Evolutionary conservation across 2,113 vertebrate genomes (phyloP).

Genomic region (Marmota monax): DNA sequence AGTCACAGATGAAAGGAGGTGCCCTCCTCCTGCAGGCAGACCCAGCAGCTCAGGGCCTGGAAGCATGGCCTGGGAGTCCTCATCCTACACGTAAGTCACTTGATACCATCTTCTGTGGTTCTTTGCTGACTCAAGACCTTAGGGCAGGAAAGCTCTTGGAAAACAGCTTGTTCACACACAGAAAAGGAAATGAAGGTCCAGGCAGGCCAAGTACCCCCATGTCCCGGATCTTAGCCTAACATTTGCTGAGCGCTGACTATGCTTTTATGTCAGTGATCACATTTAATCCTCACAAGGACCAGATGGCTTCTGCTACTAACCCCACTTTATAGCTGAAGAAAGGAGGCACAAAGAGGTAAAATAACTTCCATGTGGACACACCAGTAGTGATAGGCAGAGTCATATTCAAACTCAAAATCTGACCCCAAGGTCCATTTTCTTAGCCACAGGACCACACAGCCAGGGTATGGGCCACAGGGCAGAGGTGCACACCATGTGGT

Average conservation of each 20-base stretch:
- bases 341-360: background rate
- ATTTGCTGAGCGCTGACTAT: background rate
- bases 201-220: background rate
- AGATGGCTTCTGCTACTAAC: background rate
- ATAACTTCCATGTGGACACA: background rate
- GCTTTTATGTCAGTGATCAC: background rate
- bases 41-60: background rate
- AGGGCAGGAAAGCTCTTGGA: background rate
- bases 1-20: background rate
- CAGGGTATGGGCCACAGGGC: background rate
- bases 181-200: background rate
- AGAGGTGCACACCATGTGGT: background rate
- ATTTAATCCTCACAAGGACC: background rate
- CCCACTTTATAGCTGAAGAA: background rate
- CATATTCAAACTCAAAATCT: background rate
- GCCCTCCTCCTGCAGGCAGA: background rate
- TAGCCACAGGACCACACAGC: background rate
- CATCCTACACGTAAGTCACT: too few relatives aligned
- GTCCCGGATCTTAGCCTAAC: background rate
- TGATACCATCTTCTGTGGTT: background rate
- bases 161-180: background rate
- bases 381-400: background rate
- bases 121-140: background rate
- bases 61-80: background rate
- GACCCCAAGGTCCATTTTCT: background rate